Evolutionary conservation across 2,888 invertebrate genomes (phyloP).

Genomic region (Meganola albula): DNA sequence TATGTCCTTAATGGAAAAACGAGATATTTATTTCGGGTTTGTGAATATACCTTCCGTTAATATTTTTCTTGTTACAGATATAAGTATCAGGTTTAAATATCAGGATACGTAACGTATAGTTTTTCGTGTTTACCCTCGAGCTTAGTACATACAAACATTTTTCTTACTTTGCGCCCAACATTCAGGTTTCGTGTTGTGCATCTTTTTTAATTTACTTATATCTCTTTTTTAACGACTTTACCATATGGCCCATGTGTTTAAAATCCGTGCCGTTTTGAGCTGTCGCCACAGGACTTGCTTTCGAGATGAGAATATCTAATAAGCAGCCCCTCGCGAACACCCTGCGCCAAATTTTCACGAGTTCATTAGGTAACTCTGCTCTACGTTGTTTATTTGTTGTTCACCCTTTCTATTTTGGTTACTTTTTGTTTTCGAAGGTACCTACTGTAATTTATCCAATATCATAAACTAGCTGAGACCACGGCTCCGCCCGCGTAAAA

Average conservation of each 20-base stretch:
- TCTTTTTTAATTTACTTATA: too few species aligned
- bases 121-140: too few species aligned
- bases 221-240: conserved; percentile 16
- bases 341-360: conserved; percentile 55
- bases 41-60: conserved; percentile 52
- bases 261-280: conserved; percentile 36
- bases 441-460: too few species aligned
- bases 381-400: conserved; percentile 59
- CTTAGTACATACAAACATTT: too few species aligned
- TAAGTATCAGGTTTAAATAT: too few species aligned
- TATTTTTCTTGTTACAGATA: conserved; percentile 55
- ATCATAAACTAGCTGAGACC: too few species aligned
- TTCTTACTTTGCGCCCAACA: too few species aligned
- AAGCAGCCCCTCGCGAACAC: conserved; percentile 51
- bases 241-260: conserved; percentile 37
- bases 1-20: conserved; percentile 74
- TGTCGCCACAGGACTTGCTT: conserved; percentile 41
- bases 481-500: too few species aligned
- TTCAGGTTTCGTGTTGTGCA: too few species aligned
- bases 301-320: conserved; percentile 58
- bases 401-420: conserved; percentile 44
- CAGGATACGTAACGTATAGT: too few species aligned
- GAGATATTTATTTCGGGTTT: conserved; percentile 71
- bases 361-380: conserved; percentile 62
- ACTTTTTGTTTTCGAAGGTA: conserved; percentile 47